Evolutionary conservation across 37 sponge, comb jelly and placozoan genomes (phyloP), one percentile per base, ranked within the genome.

Genomic region (Trichoplax adhaerens): DNA sequence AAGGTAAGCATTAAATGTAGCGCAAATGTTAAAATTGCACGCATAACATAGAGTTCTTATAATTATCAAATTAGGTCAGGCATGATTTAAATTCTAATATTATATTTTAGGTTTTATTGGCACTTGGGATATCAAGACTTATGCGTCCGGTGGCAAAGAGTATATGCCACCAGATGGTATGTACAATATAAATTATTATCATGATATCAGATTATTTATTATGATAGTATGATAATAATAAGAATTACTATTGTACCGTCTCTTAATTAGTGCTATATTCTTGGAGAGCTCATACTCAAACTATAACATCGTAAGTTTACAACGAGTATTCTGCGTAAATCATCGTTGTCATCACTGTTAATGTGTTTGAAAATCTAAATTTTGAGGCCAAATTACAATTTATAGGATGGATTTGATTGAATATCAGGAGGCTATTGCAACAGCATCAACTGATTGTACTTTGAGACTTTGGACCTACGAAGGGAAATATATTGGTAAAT

Each of bases 401-500:
- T 63, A 46, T 58, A 88, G 88, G 57, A 3, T 88, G 8, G 54
- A 65, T 62, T 63, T 80, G 3, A 61, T 87, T 12, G 82, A 83
- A 6, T 54, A 65, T 2, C 58, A 73, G 69, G 72, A 70, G 59
- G 57, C 76, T 3, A 12, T 81, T 2, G 7, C 81, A 50, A 78
- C 82, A 0, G 75, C 76, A 4, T 83, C 88, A 0, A 57, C 6
- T 51, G 88, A 88, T 72, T 62, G 78, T 49, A 76, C 81, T 4
- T 77, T 78, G 0, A 73, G 85, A 64, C 10, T 88, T 60, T 88
- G 88, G 88, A 80, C 77, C 6, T 47, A 59, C 4, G 72, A 83
- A 29, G 88, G 88, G 72, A 76, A 78, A 1, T 81, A 73, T 64
- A 81, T 88, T 48, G 88, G 88, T 83, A 72, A 65, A 65, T 55